Evolutionary conservation across 2,888 invertebrate genomes (phyloP), one percentile per base, ranked within the genome.

Genomic region (Drosophila formosana): DNA sequence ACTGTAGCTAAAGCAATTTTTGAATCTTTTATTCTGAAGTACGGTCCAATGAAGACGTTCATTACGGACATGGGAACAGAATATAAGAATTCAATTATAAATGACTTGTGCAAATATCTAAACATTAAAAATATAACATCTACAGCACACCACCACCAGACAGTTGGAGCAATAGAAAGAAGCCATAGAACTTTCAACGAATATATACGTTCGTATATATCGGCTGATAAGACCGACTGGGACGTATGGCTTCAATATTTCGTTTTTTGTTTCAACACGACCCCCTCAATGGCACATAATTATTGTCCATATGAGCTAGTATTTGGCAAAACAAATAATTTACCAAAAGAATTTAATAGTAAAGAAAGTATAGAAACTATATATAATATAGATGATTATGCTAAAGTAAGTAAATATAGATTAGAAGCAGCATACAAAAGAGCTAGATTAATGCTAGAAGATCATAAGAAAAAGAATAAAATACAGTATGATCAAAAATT

Each of bases 161-260:
- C 56, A 26, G 46, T 46, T 34, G 32, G 32, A 34, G 9, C 32
- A 34, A 4, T 34, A 3, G 32, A 34, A 9, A 34, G 32, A 34
- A 34, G 32, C 9, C 32, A 34, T 53, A 28, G 28, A 53, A 18
- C 18, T 18, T 18, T 18, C 18, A 28, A 53, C 39, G 43, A 55
- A 2, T 50, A 2, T 18, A 18, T 18, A 18, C 18, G 18, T 18
- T 50, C 58, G 18, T 60, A 60, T 13, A 60, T 61, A 51, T 61
- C 45, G 11, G 32, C 26, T 37, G 50, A 51, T 61, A 61, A 51
- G 51, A 45, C 60, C 26, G 60, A 61, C 45, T 61, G 60, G 60
- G 60, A 61, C 51, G 37, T 51, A 61, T 61, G 50, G 60, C 11
- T 61, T 11, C 50, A 52, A 46, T 52, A 61, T n/a, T 61, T 61